Evolutionary conservation across 1,140 invertebrate genomes (phyloP).

Genomic region (Drosophila lini): DNA sequence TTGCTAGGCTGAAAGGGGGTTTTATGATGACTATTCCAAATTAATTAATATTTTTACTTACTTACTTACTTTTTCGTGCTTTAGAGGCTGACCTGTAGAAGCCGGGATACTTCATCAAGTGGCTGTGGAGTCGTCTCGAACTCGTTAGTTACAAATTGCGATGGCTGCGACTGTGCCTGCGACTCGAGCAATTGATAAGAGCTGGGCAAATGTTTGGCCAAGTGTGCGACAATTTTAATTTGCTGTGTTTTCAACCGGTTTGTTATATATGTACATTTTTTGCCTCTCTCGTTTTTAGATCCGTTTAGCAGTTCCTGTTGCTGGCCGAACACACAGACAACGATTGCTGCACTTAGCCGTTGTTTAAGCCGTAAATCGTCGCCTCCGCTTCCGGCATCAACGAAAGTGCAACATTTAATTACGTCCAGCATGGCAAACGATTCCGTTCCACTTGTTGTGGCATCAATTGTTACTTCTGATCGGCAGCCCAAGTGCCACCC

Average conservation of each 20-base stretch:
- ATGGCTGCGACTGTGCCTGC: slow-evolving; percentile 36
- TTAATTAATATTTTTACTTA: no score
- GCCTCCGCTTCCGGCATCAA: slow-evolving; percentile 41
- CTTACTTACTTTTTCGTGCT: background rate
- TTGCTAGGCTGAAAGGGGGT: no score
- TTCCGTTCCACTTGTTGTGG: slow-evolving; percentile 35
- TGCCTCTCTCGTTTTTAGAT: slow-evolving; percentile 2
- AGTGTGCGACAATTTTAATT: slow-evolving; percentile 74
- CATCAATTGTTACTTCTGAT: slow-evolving; percentile 11
- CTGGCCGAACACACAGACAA: slow-evolving; percentile 16
- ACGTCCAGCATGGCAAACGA: slow-evolving; percentile 52
- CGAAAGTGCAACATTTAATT: slow-evolving; percentile 66
- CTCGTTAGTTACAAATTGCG: slow-evolving; percentile 61
- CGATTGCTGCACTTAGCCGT: slow-evolving; percentile 45
- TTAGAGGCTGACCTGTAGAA: slow-evolving; percentile 14
- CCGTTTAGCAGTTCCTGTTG: slow-evolving; percentile 39
- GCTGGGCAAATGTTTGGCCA: slow-evolving; percentile 74
- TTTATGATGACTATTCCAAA: background rate
- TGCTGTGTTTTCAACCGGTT: slow-evolving; percentile 48
- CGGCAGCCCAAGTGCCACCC: background rate
- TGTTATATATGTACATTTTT: slow-evolving; percentile 9
- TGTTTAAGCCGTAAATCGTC: slow-evolving; percentile 49
- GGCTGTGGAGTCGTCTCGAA: slow-evolving; percentile 39
- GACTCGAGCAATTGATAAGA: slow-evolving; percentile 65
- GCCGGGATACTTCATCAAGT: slow-evolving; percentile 62